Base-by-base conservation (phyloP, 1,140 invertebrate species). In the Plodia interpunctella region DNA sequence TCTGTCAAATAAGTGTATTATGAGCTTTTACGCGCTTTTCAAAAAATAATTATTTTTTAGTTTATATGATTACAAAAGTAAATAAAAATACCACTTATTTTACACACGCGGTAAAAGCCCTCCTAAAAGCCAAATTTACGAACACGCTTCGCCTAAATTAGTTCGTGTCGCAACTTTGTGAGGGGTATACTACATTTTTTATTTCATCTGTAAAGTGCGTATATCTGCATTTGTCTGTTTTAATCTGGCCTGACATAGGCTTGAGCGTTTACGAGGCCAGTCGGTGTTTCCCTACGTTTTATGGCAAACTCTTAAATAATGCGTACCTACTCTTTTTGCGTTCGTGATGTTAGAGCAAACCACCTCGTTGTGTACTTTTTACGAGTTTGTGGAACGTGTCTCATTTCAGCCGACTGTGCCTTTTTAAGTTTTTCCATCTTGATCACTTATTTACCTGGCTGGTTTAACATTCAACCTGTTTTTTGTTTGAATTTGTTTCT, bases 231-330 rank as follows among this genome's bases (percentile, higher is more conserved):
- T 60, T 60, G 60, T 63, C 49, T 55, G 49, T 49, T 64, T 72
- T 71, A 66, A 69, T 68, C 53, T 74, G 56, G 58, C 62, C 65
- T 65, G 63, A 69, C 67, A 66, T 59, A 59, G 57, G 54, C 59
- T 53, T 57, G 59, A 55, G 61, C 67, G 66, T 71, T 77, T 76
- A 77, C 66, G 70, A 71, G 58, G 28, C 57, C 59, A 64, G 49
- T 55, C 65, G 60, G 68, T 70, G 57, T 55, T 61, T 62, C 49
- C 51, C 53, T 61, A 64, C 70, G 68, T 78, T 78, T 78, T 80
- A 80, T 76, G 73, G 62, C 53, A 58, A 56, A 67, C 70, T 65
- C 70, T 78, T 83, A 74, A 83, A 81, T 78, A 81, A 78, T 81
- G 71, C 70, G 70, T 62, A 72, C 57, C 68, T 62, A 72, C 56